Base-by-base conservation (phyloP, 2,797 vertebrate genomes). In the Lycodopsis pacificus region DNA sequence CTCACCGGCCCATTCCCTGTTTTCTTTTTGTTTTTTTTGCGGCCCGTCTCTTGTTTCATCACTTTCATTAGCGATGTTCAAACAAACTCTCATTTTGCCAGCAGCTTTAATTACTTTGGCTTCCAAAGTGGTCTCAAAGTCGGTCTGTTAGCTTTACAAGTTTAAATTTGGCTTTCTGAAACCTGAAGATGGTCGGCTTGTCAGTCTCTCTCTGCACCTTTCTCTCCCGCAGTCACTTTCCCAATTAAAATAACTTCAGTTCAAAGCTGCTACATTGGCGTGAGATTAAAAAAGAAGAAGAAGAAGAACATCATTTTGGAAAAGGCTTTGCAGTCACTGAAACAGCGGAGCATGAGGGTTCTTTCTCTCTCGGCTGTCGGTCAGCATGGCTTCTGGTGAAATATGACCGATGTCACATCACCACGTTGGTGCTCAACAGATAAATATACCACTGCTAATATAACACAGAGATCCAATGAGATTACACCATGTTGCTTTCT, bases 81-180 rank as follows among this genome's bases (percentile, higher is more conserved):
- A 78, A 74, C 54, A 57, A 15, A 74, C n/a, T 64, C 30, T 20
- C 17, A 14, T 65, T 54, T 71, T 69, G 15, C 48, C 84, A 53
- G 64, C 64, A 58, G 51, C 54, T 69, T 77, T 77, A 44, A 79
- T 81, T 71, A 59, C 54, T 74, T 51, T 68, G 53, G 66, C 32
- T 64, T 58, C 42, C 61, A 30, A 59, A 70, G 30, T n/a, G 2
- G 1, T 53, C 13, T 62, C 30, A 34, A 58, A 69, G 63, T 72
- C n/a, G 30, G 48, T 81, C n/a, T 19, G 49, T 71, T 59, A 2
- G 38, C 57, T 71, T 54, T 61, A 17, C 11, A 59, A 51, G 40
- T 44, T 64, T 64, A 17, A 62, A 22, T 40, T 27, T 59, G 46
- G 10, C 36, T 62, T 58, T 38, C 32, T 54, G 49, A 65, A 73